Conservation (phyloP, 1,140 invertebrate genomes). For the Monomorium pharaonis region DNA sequence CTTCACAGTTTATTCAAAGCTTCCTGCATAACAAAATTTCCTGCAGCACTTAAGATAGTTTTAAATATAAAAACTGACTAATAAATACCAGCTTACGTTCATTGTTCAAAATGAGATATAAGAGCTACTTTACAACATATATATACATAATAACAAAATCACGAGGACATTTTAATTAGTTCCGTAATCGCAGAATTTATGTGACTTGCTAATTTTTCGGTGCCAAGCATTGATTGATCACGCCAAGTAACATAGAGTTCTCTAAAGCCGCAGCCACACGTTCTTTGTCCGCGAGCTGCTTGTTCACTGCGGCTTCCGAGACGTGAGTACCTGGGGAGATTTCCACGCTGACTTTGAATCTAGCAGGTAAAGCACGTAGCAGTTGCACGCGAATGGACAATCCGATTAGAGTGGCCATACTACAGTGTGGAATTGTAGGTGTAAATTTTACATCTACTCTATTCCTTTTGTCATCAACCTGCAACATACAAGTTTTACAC, state of each 20-base stretch:
- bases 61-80: too few species aligned
- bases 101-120: neutral
- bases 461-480: slow-evolving; percentile 90
- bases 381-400: slow-evolving; percentile 95
- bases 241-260: slow-evolving; percentile 95
- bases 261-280: slow-evolving; percentile 98
- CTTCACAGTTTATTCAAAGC: too few species aligned
- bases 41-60: too few species aligned
- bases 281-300: slow-evolving; percentile 99
- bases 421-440: slow-evolving; percentile 99
- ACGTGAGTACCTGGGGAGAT: slow-evolving; percentile 97
- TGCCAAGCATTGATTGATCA: slow-evolving; percentile 95
- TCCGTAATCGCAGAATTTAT: neutral
- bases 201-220: slow-evolving; percentile 3
- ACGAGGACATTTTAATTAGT: neutral
- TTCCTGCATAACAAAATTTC: too few species aligned
- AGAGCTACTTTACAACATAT: neutral
- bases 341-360: slow-evolving; percentile 95
- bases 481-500: slow-evolving; percentile 52
- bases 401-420: slow-evolving; percentile 99
- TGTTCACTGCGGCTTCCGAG: slow-evolving; percentile 97
- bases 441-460: slow-evolving; percentile 94
- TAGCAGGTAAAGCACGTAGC: slow-evolving; percentile 92
- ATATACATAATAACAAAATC: too few species aligned
- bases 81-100: too few species aligned